Percentiles rank a stretch among this genome's conserved stretches.
These are phyloP conservation scores for Channa argus DNA, from an alignment of 2,113 vertebrate species.

Conservation along the genomic window DNA sequence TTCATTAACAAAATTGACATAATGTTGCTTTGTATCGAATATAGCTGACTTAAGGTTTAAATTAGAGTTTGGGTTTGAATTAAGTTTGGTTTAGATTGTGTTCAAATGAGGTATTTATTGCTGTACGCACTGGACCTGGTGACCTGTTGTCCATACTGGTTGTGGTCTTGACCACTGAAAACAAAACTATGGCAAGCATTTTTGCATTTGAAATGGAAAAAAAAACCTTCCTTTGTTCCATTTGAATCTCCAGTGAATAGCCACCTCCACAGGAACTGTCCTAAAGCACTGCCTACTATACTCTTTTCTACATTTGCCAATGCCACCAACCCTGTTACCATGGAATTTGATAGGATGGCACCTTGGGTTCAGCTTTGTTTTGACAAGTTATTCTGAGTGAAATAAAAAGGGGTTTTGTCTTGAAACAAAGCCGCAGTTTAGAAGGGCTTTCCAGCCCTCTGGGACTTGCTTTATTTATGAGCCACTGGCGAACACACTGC, in stretches of 20 bases:
- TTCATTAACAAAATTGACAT: too few relatives aligned
- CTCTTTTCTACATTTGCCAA: slow-evolving; percentile 22
- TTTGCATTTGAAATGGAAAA: not conserved
- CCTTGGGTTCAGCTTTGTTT: slow-evolving; percentile 47
- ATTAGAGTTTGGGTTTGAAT: too few relatives aligned
- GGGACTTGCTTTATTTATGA: slow-evolving; percentile 64
- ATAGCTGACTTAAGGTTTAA: too few relatives aligned
- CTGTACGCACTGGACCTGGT: not conserved
- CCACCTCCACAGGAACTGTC: slow-evolving; percentile 6
- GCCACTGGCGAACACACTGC: slow-evolving; percentile 23
- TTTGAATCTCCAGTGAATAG: slow-evolving; percentile 10
- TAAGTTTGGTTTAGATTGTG: too few relatives aligned
- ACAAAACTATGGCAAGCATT: not conserved
- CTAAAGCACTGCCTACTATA: slow-evolving; percentile 1
- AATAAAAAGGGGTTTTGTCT: slow-evolving; percentile 59
- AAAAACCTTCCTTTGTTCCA: not conserved
- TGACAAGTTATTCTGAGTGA: slow-evolving; percentile 69
- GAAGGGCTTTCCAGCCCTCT: slow-evolving; percentile 34
- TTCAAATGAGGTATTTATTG: too few relatives aligned
- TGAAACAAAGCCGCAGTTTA: slow-evolving; percentile 50
- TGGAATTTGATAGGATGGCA: slow-evolving; percentile 61
- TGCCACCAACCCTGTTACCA: slow-evolving; percentile 43
- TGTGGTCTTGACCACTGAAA: not conserved
- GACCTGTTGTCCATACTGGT: not conserved
- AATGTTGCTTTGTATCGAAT: too few relatives aligned